Evolutionary conservation across 1,140 invertebrate species (phyloP), one percentile per base, ranked within the genome.

Genomic region (Papilio glaucus): DNA sequence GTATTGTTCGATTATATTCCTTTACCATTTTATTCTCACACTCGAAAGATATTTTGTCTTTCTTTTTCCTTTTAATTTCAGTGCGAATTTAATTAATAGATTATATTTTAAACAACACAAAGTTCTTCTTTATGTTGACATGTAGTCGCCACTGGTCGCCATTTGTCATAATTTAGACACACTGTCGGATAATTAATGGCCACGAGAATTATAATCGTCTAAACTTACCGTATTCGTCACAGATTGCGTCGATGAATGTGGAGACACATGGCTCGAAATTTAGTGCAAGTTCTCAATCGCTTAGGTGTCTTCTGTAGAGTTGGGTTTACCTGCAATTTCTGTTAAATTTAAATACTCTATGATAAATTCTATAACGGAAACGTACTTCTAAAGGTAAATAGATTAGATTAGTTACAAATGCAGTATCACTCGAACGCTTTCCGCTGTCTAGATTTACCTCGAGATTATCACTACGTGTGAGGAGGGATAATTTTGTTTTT

Each of bases 401-500:
- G n/a, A n/a, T n/a, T 57, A 0, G 49, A 57, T 57, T 21, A 33
- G 12, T 45, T 24, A 21, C 21, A 49, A 49, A 57, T 26, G 24
- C 39, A 29, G 21, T 49, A 53, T 69, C n/a, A 10, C 9, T 33
- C 4, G 26, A 69, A 33, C 10, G 41, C 41, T 68, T 68, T n/a
- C 41, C 26, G 42, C 10, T 42, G 18, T 67, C 42, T 37, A 49
- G 45, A 53, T 69, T 26, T 18, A 12, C n/a, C 29, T 18, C n/a
- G 8, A 29, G 67, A 69, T 69, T 15, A 18, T 6, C 21, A 3
- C 10, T 69, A 69, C 67, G 67, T 69, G 67, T 53, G 41, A 53
- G 26, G 67, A 69, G 9, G 21, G 13, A 21, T 69, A 53, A 69
- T 69, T 69, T 53, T 49, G 26, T 69, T 53, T 69, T 37, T 69